Conservation (phyloP, 1,140 invertebrate genomes). For the Mizuhopecten yessoensis region DNA sequence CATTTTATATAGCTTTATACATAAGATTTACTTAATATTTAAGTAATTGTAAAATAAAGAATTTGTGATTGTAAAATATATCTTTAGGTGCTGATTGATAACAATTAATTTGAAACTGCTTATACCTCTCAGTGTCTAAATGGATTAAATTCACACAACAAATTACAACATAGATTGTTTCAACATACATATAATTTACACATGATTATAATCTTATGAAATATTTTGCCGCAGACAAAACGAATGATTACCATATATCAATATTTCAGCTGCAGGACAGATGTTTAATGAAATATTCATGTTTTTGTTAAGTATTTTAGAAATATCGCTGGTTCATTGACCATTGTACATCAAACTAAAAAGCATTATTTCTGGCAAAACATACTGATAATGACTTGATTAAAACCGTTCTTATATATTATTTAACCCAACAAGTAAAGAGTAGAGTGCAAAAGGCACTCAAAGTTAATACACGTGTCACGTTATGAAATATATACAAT, state of each 20-base stretch:
- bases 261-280: not conserved
- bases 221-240: not conserved
- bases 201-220: not conserved
- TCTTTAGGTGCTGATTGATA: not conserved
- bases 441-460: conserved; percentile 10
- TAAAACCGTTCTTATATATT: too few species aligned
- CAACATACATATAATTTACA: not conserved
- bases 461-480: not conserved
- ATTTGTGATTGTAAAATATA: conserved; percentile 22
- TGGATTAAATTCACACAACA: not conserved
- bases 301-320: too few species aligned
- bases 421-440: too few species aligned
- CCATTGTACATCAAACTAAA: too few species aligned
- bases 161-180: not conserved
- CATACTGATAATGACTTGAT: too few species aligned
- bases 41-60: not conserved
- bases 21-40: not conserved
- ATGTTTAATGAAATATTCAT: not conserved
- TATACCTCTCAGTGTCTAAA: not conserved
- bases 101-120: not conserved
- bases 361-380: too few species aligned
- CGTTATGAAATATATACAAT: not conserved
- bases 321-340: too few species aligned
- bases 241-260: not conserved
- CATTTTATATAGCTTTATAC: not conserved